Base-by-base conservation (phyloP, 2,888 invertebrate species). In the Elegia similella region DNA sequence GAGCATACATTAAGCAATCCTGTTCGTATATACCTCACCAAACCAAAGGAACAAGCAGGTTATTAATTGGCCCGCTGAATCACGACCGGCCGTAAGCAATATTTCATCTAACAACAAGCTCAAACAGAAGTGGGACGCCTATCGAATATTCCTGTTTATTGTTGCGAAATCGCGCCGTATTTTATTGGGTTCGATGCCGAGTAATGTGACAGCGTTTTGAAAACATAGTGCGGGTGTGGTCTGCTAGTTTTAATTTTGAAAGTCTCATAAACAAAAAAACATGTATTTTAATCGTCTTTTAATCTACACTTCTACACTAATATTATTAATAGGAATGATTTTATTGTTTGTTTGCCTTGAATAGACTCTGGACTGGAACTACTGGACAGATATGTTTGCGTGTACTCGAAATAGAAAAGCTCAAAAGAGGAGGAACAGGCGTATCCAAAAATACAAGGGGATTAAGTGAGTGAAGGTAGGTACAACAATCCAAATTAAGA, bases 41-140 rank as follows among this genome's bases (percentile, higher is more conserved):
- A 15, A 34, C 50, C 50, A 50, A 50, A 34, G 50, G 50, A 1
- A 50, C 48, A 30, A 34, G 48, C 38, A 12, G 34, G 54, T 55
- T 55, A 55, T 55, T 55, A 55, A 55, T 55, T 44, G 54, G 44
- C 32, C 8, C 32, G 54, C 30, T 55, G 54, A 34, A 44, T 44
- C 34, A 63, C 64, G 65, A 65, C 59, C 65, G 65, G 58, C 64
- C 64, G 59, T 62, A 64, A 65, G 68, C 69, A 66, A 71, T 77
- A 79, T 72, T 71, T 82, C 74, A 78, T 67, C 59, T 57, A 67
- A 59, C 60, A 69, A 72, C 69, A 68, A 60, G 59, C 63, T 62
- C 65, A 69, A 69, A 64, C 67, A 47, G 29, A 56, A 48, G 48
- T 48, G 42, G 42, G 42, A 13, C 42, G 56, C 30, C 48, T 55